phyloP scores from a whole-genome alignment of 1,140 invertebrate genomes.

The Leptonema lineaticorne region DNA sequence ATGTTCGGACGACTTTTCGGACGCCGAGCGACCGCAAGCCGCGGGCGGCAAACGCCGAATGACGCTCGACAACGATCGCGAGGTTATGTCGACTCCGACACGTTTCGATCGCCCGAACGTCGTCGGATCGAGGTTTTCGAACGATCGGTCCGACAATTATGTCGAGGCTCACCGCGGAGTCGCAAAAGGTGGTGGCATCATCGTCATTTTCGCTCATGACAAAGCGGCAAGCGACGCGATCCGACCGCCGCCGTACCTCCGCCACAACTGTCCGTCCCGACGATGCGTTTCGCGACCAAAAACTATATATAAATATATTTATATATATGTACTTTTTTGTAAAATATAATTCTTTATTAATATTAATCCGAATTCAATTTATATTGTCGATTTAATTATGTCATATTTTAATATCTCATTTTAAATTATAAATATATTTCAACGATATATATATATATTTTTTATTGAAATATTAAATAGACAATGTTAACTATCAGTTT shows the following conservation, averaged over 20 bases:
- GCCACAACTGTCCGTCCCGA: neutral
- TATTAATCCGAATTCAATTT: too few species aligned
- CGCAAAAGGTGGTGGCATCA: conserved; percentile 68
- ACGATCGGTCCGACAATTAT: neutral
- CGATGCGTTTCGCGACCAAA: neutral
- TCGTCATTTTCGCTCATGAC: conserved; percentile 66
- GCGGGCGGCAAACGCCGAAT: neutral
- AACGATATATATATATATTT: too few species aligned
- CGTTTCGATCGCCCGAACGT: too few species aligned
- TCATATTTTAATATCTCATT: too few species aligned
- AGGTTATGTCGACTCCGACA: conserved; percentile 39
- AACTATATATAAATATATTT: too few species aligned
- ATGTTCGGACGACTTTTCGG: conserved; percentile 3
- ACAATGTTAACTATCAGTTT: too few species aligned
- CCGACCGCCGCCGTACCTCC: conserved; percentile 2
- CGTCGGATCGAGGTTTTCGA: neutral
- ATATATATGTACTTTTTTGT: too few species aligned
- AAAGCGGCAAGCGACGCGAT: conserved; percentile 24
- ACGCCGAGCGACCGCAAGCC: too few species aligned
- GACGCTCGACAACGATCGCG: neutral
- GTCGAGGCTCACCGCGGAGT: conserved; percentile 61
- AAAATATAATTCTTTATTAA: too few species aligned
- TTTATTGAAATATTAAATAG: too few species aligned
- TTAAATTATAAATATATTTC: too few species aligned
- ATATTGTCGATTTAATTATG: too few species aligned